These are phyloP conservation scores for Metopia argyrocephala DNA, from an alignment of 2,888 invertebrate species.

Conservation along the genomic window DNA sequence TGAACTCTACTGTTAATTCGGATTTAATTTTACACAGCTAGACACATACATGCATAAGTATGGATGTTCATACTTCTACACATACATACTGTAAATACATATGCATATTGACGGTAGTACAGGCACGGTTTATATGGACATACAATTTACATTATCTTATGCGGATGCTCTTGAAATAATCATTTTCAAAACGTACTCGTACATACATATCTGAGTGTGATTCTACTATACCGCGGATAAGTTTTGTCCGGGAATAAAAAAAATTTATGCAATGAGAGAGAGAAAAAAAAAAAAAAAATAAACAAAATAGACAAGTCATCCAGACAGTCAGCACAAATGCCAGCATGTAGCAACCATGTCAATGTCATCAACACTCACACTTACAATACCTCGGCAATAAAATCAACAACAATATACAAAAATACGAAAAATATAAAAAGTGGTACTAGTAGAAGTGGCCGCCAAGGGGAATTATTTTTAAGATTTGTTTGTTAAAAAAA, in stretches of 20 bases:
- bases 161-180: slow-evolving; percentile 1
- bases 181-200: too few relatives aligned
- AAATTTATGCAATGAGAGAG: too few relatives aligned
- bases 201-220: neutral
- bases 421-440: slow-evolving; percentile 5
- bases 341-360: slow-evolving; percentile 64
- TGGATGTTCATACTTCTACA: too few relatives aligned
- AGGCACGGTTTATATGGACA: neutral
- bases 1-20: too few relatives aligned
- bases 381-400: slow-evolving; percentile 19
- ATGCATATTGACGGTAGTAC: neutral
- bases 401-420: neutral
- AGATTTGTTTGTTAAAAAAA: slow-evolving; percentile 42
- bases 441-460: slow-evolving; percentile 31
- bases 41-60: too few relatives aligned
- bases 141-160: neutral
- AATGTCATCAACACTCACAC: slow-evolving; percentile 66
- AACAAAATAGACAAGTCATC: slow-evolving; percentile 53
- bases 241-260: slow-evolving; percentile 48
- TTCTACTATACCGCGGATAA: neutral
- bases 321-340: neutral
- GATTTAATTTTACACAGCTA: too few relatives aligned
- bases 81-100: too few relatives aligned
- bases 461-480: slow-evolving; percentile 40
- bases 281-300: slow-evolving; percentile 55